Evolutionary conservation across 2,888 invertebrate species (phyloP), one percentile per base, ranked within the genome.

Genomic region (Tetranychus piercei): DNA sequence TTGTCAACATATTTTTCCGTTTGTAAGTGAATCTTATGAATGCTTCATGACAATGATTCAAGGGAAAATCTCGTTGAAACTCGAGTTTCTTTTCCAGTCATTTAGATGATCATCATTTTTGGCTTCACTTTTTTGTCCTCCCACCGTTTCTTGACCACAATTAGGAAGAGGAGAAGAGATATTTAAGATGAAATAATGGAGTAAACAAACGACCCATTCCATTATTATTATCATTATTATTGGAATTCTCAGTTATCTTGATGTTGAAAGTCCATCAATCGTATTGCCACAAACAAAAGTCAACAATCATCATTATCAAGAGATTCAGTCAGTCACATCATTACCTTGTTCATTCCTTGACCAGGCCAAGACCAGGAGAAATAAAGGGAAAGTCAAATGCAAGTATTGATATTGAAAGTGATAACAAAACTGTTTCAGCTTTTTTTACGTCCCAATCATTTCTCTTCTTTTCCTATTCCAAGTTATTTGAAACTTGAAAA

Each of bases 101-200:
- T 20, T 66, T 66, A 15, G 20, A 18, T 66, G 66, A 66, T 66
- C 20, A 66, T 66, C 66, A 66, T 66, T 66, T 66, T 15, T 66
- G 66, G 11, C 66, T 66, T 20, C 20, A 66, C 20, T 20, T 20
- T 66, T 66, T 66, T 7, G 9, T 66, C 20, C 9, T 66, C 20
- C 20, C 66, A 34, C 34, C 34, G 34, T 34, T 34, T 34, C 34
- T 34, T 34, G 34, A 34, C 34, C 34, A 34, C 34, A 34, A 34
- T 34, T 34, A 34, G 34, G 34, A 34, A 5, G 34, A 34, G 34
- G 34, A 34, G 34, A 34, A 34, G 34, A 34, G 34, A 34, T 34
- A 34, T 34, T 34, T 34, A 34, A 15, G 55, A 55, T 55, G 55
- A 55, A 55, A 55, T 15, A 15, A 55, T 55, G 55, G 15, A 15